Evolutionary conservation across 2,888 invertebrate genomes (phyloP), one percentile per base, ranked within the genome.

Genomic region (Chymomyza caudatula): DNA sequence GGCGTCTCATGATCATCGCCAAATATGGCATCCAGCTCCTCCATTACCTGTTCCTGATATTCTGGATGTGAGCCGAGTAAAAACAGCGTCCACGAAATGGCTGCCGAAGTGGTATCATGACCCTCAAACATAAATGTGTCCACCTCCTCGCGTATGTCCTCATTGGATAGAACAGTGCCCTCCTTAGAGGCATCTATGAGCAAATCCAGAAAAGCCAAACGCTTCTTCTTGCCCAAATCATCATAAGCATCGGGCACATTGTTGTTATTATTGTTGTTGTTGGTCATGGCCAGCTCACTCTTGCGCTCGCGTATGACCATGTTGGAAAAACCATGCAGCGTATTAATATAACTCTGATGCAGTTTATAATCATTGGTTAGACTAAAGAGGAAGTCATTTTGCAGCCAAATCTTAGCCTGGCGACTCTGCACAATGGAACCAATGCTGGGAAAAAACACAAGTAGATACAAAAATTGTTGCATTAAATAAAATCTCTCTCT

Each of bases 111-210:
- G 1, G 91, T 91, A 64, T 91, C 91, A 25, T 91, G 91, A 1
- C 89, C 93, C 88, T 92, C 93, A 88, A 93, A 93, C 92, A 93
- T 93, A 73, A 93, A 93, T 0, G 93, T 93, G 62, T 93, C 93
- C 4, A 93, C 93, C 88, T 93, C 93, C 86, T 93, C 93, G 64
- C 92, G 90, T 59, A 93, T 92, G 62, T 91, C 90, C 73, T 90
- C 90, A 59, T 90, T 90, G 0, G 89, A 86, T 3, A 91, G 71
- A 4, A 90, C 86, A 3, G 86, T 86, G 4, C 93, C 93, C 59
- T 90, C 87, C 58, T 91, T 91, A 73, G 93, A 92, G 20, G 92
- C 92, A 68, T 91, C 89, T 58, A 93, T 89, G 20, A 93, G 86
- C 49, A 93, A 88, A 88, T 93, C 93, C 22, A 93, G 88, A 89